Evolutionary conservation across 2,888 invertebrate species (phyloP), one percentile per base, ranked within the genome.

Genomic region (Autographa pulchrina): DNA sequence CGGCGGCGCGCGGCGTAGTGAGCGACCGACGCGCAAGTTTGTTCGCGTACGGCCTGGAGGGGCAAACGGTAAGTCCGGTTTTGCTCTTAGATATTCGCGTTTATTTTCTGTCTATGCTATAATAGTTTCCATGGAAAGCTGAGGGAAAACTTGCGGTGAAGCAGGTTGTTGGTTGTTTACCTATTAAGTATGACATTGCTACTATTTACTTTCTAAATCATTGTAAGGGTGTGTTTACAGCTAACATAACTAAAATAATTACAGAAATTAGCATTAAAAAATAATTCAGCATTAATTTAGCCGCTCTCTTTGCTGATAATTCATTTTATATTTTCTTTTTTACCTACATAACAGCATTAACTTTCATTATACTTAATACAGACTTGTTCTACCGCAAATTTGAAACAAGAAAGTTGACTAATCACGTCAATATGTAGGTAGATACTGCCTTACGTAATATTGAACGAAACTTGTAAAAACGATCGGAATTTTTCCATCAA

Each of bases 51-150:
- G 92, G 80, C 88, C 88, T 84, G 92, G 92, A 74, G 93, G 92
- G 91, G 93, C 91, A 82, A 93, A 91, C 87, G 89, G 95, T 95
- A 87, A 95, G 95, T 94, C 91, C 91, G 91, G 92, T 89, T 93
- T 87, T 72, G 66, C 71, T 85, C 64, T 74, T 32, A 79, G 68
- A 54, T 81, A 78, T 76, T 81, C 72, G 62, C 72, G 67, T 81
- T 77, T 77, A 72, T 81, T 82, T 83, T 77, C 74, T 79, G 67
- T 68, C 63, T 64, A 66, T 72, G 83, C 69, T 74, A 75, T 74
- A 65, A 64, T 32, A 82, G 72, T 82, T 81, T 82, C 78, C 75
- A 81, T 79, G 84, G 82, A 85, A 85, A 85, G 84, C 78, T 59
- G 68, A 75, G 67, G 69, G 78, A 66, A 84, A 82, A 84, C 63